A percentile compares a stretch with the other conserved stretches of the same genome.
phyloP scores from a whole-genome alignment of 2,113 vertebrate genomes.

The Ploceus nigricollis region DNA sequence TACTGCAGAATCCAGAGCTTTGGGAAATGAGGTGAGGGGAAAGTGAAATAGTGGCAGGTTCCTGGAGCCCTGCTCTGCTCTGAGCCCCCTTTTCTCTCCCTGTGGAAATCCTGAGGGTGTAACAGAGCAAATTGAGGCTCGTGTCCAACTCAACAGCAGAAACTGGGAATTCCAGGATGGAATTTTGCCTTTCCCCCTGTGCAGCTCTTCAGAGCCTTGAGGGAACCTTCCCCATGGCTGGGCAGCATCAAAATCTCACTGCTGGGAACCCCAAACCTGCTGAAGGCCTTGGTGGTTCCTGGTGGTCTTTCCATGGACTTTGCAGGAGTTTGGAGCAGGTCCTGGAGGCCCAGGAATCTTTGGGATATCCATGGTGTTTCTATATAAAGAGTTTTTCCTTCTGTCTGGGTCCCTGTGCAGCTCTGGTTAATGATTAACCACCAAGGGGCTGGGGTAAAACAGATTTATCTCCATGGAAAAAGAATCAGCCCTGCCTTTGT shows the following conservation, averaged over 20 bases:
- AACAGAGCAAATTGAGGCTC: fast-evolving
- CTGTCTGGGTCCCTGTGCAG: neutral
- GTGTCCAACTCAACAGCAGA: neutral
- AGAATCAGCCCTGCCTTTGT: neutral
- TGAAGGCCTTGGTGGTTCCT: neutral
- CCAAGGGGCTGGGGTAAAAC: neutral
- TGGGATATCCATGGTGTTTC: neutral
- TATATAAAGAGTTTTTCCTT: neutral
- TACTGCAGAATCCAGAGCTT: fast-evolving
- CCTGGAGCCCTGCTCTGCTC: neutral
- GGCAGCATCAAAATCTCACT: fast-evolving
- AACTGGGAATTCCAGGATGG: fast-evolving
- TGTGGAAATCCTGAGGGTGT: fast-evolving
- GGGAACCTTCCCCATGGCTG: fast-evolving
- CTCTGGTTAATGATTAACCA: neutral
- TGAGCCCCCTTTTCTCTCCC: neutral
- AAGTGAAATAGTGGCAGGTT: neutral
- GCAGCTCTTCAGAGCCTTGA: fast-evolving
- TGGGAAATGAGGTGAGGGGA: fast-evolving
- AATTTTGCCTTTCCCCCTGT: neutral
- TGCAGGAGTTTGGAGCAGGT: neutral
- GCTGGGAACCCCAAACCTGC: neutral
- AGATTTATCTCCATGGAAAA: neutral
- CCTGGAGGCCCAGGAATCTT: neutral
- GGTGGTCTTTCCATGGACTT: neutral